A percentile compares a stretch with the other conserved stretches of the same genome.
phyloP scores from a whole-genome alignment of 2,797 vertebrate genomes.

The Enteromius unitaeniatus region DNA sequence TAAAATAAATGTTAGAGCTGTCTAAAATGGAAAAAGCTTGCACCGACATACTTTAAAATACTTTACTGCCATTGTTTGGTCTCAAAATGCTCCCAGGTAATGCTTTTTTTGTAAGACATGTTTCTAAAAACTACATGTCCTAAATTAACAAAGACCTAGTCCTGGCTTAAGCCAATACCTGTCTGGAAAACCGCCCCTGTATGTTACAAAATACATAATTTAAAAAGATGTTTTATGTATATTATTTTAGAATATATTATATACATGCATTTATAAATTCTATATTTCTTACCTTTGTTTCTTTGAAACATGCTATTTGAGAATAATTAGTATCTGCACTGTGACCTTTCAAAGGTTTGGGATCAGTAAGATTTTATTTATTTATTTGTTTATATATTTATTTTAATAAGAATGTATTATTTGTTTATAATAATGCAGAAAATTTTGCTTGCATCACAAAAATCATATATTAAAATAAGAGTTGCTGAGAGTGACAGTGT shows the following conservation, averaged over 20 bases:
- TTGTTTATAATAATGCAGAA: background rate
- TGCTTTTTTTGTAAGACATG: too few relatives aligned
- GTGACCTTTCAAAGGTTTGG: background rate
- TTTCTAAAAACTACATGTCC: too few relatives aligned
- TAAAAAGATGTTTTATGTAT: background rate
- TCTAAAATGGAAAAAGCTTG: too few relatives aligned
- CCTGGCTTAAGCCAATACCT: too few relatives aligned
- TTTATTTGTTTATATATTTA: background rate
- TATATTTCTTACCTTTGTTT: background rate
- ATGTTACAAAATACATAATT: background rate
- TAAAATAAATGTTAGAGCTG: too few relatives aligned
- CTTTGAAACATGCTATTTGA: background rate
- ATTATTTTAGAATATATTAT: background rate
- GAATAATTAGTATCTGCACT: background rate
- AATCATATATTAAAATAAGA: background rate
- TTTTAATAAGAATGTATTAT: too few relatives aligned
- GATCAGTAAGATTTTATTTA: background rate
- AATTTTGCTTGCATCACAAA: background rate
- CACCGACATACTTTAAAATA: too few relatives aligned
- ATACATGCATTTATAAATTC: too few relatives aligned
- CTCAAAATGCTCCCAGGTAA: too few relatives aligned
- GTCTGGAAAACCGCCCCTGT: background rate
- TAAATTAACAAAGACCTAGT: too few relatives aligned
- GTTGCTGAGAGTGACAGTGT: background rate
- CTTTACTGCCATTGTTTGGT: too few relatives aligned